Conservation (phyloP, 2,113 vertebrate species). For the Charadrius vociferus region DNA sequence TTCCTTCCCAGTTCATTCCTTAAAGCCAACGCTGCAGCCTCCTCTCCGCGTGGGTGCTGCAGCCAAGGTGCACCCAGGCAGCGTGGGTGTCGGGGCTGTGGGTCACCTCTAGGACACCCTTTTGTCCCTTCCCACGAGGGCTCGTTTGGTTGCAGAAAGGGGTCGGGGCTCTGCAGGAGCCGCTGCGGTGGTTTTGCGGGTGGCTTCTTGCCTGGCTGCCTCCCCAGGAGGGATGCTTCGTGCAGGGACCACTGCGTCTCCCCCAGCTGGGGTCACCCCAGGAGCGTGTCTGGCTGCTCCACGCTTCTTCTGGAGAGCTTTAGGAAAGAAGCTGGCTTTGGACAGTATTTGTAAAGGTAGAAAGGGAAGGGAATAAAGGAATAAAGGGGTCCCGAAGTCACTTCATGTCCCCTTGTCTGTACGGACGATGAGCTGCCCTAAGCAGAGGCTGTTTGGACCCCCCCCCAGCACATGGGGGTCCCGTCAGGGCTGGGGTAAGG, state of each 20-base stretch:
- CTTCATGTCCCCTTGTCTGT: background rate
- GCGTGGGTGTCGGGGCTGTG: background rate
- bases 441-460: background rate
- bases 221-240: fast-evolving
- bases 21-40: background rate
- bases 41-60: background rate
- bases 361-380: background rate
- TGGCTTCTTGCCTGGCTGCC: background rate
- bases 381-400: background rate
- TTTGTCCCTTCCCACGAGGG: background rate
- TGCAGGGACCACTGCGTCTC: background rate
- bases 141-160: background rate
- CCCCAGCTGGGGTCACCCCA: background rate
- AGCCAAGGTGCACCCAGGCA: background rate
- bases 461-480: fast-evolving
- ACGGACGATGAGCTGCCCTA: background rate
- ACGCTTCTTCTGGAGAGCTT: fast-evolving
- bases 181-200: background rate
- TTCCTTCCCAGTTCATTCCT: constrained; percentile 7
- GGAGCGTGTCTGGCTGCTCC: background rate
- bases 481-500: background rate
- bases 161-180: background rate
- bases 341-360: background rate
- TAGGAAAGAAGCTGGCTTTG: background rate
- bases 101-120: background rate